Evolutionary conservation across 1,140 invertebrate species (phyloP).

Genomic region (Stegodyphus dumicola): DNA sequence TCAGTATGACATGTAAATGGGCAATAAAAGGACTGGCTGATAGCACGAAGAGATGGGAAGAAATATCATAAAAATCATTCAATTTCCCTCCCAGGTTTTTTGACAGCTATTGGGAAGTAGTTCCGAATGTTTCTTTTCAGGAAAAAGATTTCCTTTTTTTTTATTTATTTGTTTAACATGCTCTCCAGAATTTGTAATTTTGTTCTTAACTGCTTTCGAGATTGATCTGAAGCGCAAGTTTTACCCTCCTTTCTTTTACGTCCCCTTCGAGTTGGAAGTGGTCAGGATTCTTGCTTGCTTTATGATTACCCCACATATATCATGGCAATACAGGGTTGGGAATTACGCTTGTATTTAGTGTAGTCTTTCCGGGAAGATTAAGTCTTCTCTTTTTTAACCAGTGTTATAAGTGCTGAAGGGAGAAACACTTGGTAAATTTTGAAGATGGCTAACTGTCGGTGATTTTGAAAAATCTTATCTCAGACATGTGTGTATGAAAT

Average conservation of each 20-base stretch:
- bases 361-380: background rate
- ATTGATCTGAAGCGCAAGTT: constrained; percentile 16
- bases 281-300: constrained; percentile 28
- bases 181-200: constrained; percentile 55
- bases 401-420: constrained; percentile 19
- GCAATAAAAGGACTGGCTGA: constrained; percentile 50
- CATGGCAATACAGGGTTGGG: no score
- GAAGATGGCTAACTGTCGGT: constrained; percentile 29
- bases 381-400: constrained; percentile 26
- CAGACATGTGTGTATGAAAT: background rate
- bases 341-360: background rate
- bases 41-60: constrained; percentile 16
- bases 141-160: constrained; percentile 15
- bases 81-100: constrained; percentile 52
- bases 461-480: constrained; percentile 8
- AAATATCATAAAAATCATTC: constrained; percentile 61
- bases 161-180: background rate
- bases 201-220: constrained; percentile 52
- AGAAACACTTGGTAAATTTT: background rate
- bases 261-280: background rate
- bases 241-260: background rate
- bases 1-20: constrained; percentile 59
- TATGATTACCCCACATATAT: constrained; percentile 28
- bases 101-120: constrained; percentile 54
- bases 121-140: constrained; percentile 34